Evolutionary conservation across 2,888 invertebrate genomes (phyloP).

Genomic region (Sylvicola cinctus): DNA sequence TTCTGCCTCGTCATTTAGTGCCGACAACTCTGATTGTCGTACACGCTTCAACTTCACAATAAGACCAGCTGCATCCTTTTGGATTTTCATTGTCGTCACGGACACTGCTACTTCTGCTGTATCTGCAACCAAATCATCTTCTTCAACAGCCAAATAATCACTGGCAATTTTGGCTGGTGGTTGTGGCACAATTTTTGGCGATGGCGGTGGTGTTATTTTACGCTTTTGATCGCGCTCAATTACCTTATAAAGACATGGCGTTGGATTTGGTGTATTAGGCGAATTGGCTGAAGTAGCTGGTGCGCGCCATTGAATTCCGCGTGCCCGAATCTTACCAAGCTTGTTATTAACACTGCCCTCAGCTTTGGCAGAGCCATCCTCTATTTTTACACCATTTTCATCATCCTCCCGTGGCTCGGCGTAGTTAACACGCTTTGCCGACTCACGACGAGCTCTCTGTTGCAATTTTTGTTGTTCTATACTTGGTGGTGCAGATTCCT

Average conservation of each 20-base stretch:
- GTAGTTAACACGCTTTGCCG: conserved; percentile 9
- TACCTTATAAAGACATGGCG: conserved; percentile 21
- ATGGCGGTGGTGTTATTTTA: conserved; percentile 9
- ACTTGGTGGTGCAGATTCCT: no score
- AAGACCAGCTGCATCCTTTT: conserved; percentile 21
- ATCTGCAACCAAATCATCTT: conserved; percentile 19
- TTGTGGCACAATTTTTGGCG: no score
- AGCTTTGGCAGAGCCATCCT: not conserved
- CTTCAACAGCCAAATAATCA: conserved; percentile 19
- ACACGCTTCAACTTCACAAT: conserved; percentile 59
- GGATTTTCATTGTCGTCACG: conserved; percentile 12
- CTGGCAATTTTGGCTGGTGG: conserved; percentile 13
- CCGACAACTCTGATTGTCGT: conserved; percentile 48
- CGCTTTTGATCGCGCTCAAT: conserved; percentile 11
- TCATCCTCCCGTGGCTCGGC: conserved; percentile 9
- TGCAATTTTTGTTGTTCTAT: no score
- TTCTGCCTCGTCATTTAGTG: conserved; percentile 67
- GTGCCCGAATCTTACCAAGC: not conserved
- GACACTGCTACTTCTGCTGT: conserved; percentile 29
- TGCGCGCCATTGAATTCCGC: conserved; percentile 4
- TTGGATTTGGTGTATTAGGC: conserved; percentile 6
- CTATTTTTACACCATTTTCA: conserved; percentile 8
- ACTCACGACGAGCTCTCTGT: conserved; percentile 10
- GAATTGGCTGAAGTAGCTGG: conserved; percentile 2
- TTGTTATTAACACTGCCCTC: not conserved